Percentiles rank a stretch among this genome's conserved stretches.
Evolutionary conservation across 2,797 vertebrate species (phyloP).

Genomic region (Moxostoma hubbsi): DNA sequence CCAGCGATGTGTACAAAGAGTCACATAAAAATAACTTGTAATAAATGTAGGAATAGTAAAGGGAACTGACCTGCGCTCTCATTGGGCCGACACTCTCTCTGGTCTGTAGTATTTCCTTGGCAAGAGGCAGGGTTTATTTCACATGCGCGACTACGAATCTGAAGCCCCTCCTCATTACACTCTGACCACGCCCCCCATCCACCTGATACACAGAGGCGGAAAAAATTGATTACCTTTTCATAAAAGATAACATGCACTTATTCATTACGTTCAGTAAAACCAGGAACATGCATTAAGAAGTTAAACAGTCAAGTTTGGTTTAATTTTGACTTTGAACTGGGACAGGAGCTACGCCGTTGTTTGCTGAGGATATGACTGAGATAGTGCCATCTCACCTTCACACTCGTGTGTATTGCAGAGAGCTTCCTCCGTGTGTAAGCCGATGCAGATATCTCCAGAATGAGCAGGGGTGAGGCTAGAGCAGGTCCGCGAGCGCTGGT

Average conservation of each 20-base stretch:
- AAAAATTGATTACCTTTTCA: too few relatives aligned
- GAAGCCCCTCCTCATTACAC: conserved; percentile 81
- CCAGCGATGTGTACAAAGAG: too few relatives aligned
- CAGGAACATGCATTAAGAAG: too few relatives aligned
- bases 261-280: too few relatives aligned
- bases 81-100: conserved; percentile 80
- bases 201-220: conserved; percentile 67
- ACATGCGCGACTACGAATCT: conserved; percentile 81
- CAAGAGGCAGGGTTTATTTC: conserved; percentile 78
- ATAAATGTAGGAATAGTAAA: neutral
- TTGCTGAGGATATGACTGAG: too few relatives aligned
- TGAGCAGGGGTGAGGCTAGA: conserved; percentile 85
- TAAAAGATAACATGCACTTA: too few relatives aligned
- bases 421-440: conserved; percentile 93
- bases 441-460: conserved; percentile 91
- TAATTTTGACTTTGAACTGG: too few relatives aligned
- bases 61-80: conserved; percentile 83
- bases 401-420: conserved; percentile 91
- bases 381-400: conserved; percentile 76
- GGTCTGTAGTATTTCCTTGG: conserved; percentile 84
- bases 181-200: conserved; percentile 86
- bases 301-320: too few relatives aligned
- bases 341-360: too few relatives aligned
- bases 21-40: too few relatives aligned
- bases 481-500: conserved; percentile 90